Base-by-base conservation (phyloP, 2,113 vertebrate species). In the Tupaia tana region DNA sequence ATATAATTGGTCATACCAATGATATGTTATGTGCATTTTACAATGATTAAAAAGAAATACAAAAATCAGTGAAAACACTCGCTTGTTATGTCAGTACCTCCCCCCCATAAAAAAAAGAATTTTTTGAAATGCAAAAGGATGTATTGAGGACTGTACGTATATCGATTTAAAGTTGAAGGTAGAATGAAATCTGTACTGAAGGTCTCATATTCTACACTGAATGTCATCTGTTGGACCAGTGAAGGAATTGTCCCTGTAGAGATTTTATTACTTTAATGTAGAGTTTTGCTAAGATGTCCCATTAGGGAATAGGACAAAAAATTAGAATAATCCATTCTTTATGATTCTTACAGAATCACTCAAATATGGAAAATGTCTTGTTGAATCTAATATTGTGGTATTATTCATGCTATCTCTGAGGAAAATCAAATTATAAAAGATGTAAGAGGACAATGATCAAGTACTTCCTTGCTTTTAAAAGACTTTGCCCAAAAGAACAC, bases 261-360 rank as follows among this genome's bases (percentile, higher is more conserved):
- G 25, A 8, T 56, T 93, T 80, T 80, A 69, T 75, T 84, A 69
- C 84, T 92, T 95, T 73, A 82, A 58, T 52, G n/a, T 59, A n/a
- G 1, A 64, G 2, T 85, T 78, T 92, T 90, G 80, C 58, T 75
- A 54, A 94, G 94, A 75, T 92, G 52, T 11, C 11, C 24, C 79
- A 82, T n/a, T 56, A 85, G 84, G 25, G 66, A 82, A 91, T 58
- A 27, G 61, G 59, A 71, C 9, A 86, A 89, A 93, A 94, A 69
- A 85, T 90, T 79, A 77, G 22, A 25, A 74, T 86, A 77, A 88
- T 86, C 64, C 77, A 31, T 93, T 82, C 18, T 96, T 97, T 90
- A 89, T 74, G 31, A 66, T 69, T 24, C 66, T 93, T 59, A 61
- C 9, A 93, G 22, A 90, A 34, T 83, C 18, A 24, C 56, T 96